Evolutionary conservation across 2,888 invertebrate species (phyloP).

Genomic region (Scotopteryx bipunctaria): DNA sequence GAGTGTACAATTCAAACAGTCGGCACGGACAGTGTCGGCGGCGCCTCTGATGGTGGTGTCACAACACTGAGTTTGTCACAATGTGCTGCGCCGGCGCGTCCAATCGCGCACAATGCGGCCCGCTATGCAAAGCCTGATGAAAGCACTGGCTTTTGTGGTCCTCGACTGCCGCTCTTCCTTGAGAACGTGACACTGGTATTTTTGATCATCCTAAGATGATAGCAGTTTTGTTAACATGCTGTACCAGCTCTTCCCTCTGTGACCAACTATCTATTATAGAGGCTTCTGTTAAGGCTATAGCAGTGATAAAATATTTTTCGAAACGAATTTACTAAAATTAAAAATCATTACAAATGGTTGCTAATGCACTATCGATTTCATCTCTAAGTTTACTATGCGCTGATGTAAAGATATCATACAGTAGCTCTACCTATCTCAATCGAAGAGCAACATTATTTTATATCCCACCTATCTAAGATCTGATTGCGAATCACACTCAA

Average conservation of each 20-base stretch:
- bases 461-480: not conserved
- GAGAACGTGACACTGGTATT: not conserved
- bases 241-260: too few species aligned
- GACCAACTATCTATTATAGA: too few species aligned
- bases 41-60: constrained; percentile 69
- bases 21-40: constrained; percentile 72
- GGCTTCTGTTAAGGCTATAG: too few species aligned
- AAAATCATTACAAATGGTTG: too few species aligned
- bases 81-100: constrained; percentile 61
- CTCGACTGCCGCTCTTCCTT: not conserved
- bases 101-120: constrained; percentile 70
- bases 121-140: constrained; percentile 53
- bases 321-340: too few species aligned
- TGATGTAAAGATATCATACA: constrained; percentile 1
- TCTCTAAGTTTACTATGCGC: not conserved
- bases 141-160: constrained; percentile 49
- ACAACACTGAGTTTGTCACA: constrained; percentile 55
- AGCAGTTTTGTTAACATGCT: too few species aligned
- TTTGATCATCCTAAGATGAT: not conserved
- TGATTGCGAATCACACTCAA: constrained; percentile 70
- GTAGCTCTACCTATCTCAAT: constrained; percentile 4
- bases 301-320: too few species aligned
- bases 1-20: constrained; percentile 75
- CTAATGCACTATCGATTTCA: too few species aligned
- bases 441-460: not conserved